Evolutionary conservation across 2,888 invertebrate genomes (phyloP), one percentile per base, ranked within the genome.

Genomic region (Alcis repandata): DNA sequence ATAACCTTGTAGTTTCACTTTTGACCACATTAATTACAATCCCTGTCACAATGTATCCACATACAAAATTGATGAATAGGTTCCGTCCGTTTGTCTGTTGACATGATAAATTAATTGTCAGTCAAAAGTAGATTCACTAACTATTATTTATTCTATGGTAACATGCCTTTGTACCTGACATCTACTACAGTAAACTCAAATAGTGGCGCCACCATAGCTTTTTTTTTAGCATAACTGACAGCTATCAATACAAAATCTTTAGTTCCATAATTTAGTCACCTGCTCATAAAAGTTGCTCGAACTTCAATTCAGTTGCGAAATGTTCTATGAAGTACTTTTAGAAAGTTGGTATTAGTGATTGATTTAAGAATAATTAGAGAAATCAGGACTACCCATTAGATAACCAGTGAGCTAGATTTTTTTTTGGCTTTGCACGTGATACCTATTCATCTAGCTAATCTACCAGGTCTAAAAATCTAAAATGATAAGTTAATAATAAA

Each of bases 261-360:
- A n/a, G 27, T 15, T 27, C n/a, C 1, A 2, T 46, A 7, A n/a
- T n/a, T 46, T 46, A 3, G 8, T 7, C 11, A 8, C 22, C 1
- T 1, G 19, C 17, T 4, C n/a, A 8, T 1, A 41, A 2, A 20
- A 20, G 7, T 15, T 4, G 9, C 6, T 13, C 2, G 3, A 11
- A 6, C 17, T 49, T 19, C 1, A 38, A 27, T 22, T 13, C 6
- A 38, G 27, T 53, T 53, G 40, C 40, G 27, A 53, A 22, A 53
- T 27, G 15, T 0, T 13, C 4, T 22, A 27, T 11, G 38, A 40
- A 53, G 13, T 38, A 40, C 20, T 52, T 38, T 9, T 52, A 53
- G 53, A 53, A 53, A 53, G 53, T 53, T 27, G 40, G 53, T 20
- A 3, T 22, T n/a, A 27, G n/a, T 53, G 53, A 53, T 53, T 53